These are phyloP conservation scores for Anoplophora glabripennis DNA, from an alignment of 1,140 invertebrate species.

Conservation along the genomic window DNA sequence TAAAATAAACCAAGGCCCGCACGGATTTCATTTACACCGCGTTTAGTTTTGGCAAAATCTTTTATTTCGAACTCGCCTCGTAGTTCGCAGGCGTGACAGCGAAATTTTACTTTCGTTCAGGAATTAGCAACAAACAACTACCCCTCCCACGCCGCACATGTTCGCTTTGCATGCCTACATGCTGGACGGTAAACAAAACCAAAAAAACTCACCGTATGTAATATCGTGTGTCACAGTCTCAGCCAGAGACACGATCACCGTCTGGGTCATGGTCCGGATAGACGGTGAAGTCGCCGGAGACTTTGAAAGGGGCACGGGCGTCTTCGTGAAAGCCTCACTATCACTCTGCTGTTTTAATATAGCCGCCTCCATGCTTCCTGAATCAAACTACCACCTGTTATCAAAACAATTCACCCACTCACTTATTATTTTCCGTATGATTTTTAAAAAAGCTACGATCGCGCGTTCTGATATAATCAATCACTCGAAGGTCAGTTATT, in stretches of 20 bases:
- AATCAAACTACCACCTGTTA: conserved; percentile 11
- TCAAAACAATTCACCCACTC: conserved; percentile 10
- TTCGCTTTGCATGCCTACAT: neutral
- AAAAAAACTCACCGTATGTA: conserved; percentile 54
- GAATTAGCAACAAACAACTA: neutral
- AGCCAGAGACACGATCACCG: conserved; percentile 47
- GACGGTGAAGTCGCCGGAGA: conserved; percentile 42
- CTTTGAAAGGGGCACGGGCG: conserved; percentile 46
- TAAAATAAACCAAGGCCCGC: no score
- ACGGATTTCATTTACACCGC: no score
- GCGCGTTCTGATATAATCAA: neutral
- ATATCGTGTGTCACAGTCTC: conserved; percentile 59
- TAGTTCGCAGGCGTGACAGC: no score
- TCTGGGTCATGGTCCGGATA: conserved; percentile 45
- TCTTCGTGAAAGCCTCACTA: conserved; percentile 43
- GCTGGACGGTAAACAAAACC: neutral
- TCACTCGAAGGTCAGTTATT: neutral
- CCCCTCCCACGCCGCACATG: neutral
- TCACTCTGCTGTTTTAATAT: conserved; percentile 24
- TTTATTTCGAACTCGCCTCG: no score
- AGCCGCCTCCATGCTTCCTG: conserved; percentile 23
- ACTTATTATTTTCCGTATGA: neutral
- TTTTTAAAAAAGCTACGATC: conserved; percentile 6
- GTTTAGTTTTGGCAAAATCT: no score
- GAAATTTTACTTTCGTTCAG: no score